Conservation (phyloP, 53 echinoderm and acorn worm genomes). For the Luidia sarsii region DNA sequence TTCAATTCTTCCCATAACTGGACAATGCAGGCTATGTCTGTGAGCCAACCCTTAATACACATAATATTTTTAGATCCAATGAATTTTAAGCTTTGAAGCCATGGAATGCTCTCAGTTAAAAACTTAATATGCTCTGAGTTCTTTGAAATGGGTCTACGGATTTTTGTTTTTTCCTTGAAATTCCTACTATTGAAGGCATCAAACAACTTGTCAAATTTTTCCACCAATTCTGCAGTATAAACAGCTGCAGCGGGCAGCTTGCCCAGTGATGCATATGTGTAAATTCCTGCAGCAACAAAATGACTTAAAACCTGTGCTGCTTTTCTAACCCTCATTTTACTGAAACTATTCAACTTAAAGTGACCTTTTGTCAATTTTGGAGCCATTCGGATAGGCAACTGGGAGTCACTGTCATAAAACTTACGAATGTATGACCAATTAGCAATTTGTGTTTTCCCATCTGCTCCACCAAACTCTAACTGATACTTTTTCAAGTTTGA, state of each 20-base stretch:
- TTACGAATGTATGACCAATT: slow-evolving; percentile 44
- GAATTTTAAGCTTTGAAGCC: slow-evolving; percentile 1
- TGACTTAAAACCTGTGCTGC: slow-evolving; percentile 66
- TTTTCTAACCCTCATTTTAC: slow-evolving; percentile 60
- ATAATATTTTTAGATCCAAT: not conserved
- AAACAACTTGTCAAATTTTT: slow-evolving; percentile 55
- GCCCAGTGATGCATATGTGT: slow-evolving; percentile 45
- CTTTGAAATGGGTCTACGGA: slow-evolving; percentile 1
- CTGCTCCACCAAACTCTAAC: slow-evolving; percentile 18
- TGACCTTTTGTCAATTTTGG: slow-evolving; percentile 55
- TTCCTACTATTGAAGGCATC: slow-evolving; percentile 38
- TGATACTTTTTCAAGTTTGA: slow-evolving; percentile 27
- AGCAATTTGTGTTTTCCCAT: not conserved
- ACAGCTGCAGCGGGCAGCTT: slow-evolving; percentile 33
- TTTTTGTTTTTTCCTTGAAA: not conserved
- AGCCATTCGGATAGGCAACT: slow-evolving; percentile 49
- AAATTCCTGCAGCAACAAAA: slow-evolving; percentile 56
- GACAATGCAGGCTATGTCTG: not conserved
- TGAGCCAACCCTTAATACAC: slow-evolving; percentile 3
- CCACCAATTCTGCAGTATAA: slow-evolving; percentile 46
- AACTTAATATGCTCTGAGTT: not conserved
- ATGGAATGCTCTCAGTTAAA: not conserved
- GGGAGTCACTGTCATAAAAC: slow-evolving; percentile 42
- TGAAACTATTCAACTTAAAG: slow-evolving; percentile 11
- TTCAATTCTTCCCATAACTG: not conserved